Evolutionary conservation across 2,113 vertebrate genomes (phyloP), one percentile per base, ranked within the genome.

Genomic region (Sapajus apella): DNA sequence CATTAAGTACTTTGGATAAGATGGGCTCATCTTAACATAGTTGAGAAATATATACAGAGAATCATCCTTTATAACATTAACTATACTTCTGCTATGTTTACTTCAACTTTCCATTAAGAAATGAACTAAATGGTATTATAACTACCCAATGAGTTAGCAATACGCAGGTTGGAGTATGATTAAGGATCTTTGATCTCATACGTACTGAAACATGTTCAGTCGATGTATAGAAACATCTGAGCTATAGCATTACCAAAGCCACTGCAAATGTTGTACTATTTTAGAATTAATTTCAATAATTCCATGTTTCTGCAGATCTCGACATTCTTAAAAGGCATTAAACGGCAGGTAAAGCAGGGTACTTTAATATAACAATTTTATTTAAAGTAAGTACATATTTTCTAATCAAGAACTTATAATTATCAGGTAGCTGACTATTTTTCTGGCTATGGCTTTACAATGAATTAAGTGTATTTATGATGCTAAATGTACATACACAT

Each of bases 141-240:
- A 73, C 58, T 75, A 91, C n/a, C 13, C 32, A 79, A 52, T 87
- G 70, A 84, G 13, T 25, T 87, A 87, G 61, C 70, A 52, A 3
- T 90, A 21, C 23, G 16, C 7, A 66, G 11, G 66, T 79, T 21
- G 45, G 82, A 61, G 18, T 87, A n/a, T 84, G 93, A 66, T 90
- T 83, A 92, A 90, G 70, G 52, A 92, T 90, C 83, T 58, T 86
- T 97, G 37, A 80, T 84, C 35, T 94, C 45, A 61, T 25, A 58
- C 1, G 37, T 45, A 86, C 6, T 20, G 32, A 72, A 91, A 91
- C 80, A 87, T 77, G 14, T 72, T 61, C 32, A 75, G 35, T 85
- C n/a, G 14, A 12, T 77, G 8, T 56, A 13, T 64, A 93, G 45
- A 35, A 80, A 93, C 64, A 20, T 56, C 32, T 81, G 32, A 75